Evolutionary conservation across 2,888 invertebrate species (phyloP).

Genomic region (Agelastica alni): DNA sequence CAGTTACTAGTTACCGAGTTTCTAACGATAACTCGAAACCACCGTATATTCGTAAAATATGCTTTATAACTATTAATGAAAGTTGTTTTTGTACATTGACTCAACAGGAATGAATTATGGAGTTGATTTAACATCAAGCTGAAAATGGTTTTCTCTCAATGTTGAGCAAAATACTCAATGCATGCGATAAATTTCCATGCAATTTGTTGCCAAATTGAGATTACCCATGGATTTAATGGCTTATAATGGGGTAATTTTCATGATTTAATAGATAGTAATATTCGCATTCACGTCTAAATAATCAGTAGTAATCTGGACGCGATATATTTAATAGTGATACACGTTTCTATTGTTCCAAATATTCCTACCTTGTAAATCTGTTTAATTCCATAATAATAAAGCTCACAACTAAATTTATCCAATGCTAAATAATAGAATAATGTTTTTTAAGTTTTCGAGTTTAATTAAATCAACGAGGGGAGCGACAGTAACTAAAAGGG

Average conservation of each 20-base stretch:
- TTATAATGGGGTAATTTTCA: slow-evolving; percentile 14
- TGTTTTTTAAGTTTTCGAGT: too few species aligned
- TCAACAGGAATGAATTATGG: not conserved
- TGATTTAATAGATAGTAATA: slow-evolving; percentile 14
- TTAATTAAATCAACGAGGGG: too few species aligned
- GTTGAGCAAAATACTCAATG: not conserved
- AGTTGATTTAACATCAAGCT: not conserved
- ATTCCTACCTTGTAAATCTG: too few species aligned
- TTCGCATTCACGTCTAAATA: slow-evolving; percentile 7
- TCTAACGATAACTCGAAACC: too few species aligned
- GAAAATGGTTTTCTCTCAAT: not conserved
- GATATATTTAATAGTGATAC: slow-evolving; percentile 5
- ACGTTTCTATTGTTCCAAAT: not conserved
- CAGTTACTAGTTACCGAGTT: too few species aligned
- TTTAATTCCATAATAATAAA: too few species aligned
- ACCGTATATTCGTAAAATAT: too few species aligned
- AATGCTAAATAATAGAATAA: too few species aligned
- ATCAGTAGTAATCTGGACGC: slow-evolving; percentile 1
- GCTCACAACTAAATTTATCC: too few species aligned
- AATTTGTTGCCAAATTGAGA: not conserved
- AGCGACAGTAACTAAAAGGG: too few species aligned
- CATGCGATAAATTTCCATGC: slow-evolving; percentile 1
- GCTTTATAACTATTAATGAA: too few species aligned
- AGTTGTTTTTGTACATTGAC: too few species aligned
- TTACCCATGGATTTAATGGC: slow-evolving; percentile 2